phyloP scores from a whole-genome alignment of 2,888 invertebrate genomes.

The Apodemia duryi region DNA sequence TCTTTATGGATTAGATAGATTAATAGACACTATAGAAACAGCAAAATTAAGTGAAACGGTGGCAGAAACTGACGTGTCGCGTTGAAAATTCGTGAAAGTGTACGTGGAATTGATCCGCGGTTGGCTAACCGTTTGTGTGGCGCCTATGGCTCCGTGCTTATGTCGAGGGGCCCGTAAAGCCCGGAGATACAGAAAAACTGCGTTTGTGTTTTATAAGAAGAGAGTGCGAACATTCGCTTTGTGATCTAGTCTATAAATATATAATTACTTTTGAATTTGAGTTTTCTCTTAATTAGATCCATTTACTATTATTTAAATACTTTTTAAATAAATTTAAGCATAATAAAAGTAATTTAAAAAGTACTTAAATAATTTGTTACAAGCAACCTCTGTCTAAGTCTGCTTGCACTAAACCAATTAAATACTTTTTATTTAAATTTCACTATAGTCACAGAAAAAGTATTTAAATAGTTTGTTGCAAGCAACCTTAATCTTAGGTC shows the following conservation, averaged over 20 bases:
- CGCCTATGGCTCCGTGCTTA: slow-evolving; percentile 43
- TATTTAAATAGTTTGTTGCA: no score
- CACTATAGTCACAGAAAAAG: no score
- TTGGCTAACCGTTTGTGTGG: slow-evolving; percentile 50
- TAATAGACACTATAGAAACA: slow-evolving; percentile 84
- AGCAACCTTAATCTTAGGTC: no score
- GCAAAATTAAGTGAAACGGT: slow-evolving; percentile 47
- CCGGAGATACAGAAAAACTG: slow-evolving; percentile 57
- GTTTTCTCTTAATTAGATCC: slow-evolving; percentile 28
- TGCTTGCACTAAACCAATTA: no score
- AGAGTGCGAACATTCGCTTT: slow-evolving; percentile 62
- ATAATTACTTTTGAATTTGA: slow-evolving; percentile 36
- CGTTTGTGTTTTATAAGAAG: slow-evolving; percentile 61
- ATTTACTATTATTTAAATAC: no score
- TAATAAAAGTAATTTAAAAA: no score
- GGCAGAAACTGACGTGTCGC: slow-evolving; percentile 67
- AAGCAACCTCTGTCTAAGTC: no score
- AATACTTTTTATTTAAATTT: no score
- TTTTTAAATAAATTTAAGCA: no score
- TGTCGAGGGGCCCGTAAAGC: slow-evolving; percentile 44
- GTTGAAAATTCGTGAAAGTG: slow-evolving; percentile 59
- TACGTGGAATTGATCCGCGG: slow-evolving; percentile 65
- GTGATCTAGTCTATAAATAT: slow-evolving; percentile 69
- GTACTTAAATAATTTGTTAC: no score
- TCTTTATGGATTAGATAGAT: slow-evolving; percentile 93